These are phyloP conservation scores for Oreochromis tanganicae DNA, from an alignment of 2,113 vertebrate species.

Conservation along the genomic window DNA sequence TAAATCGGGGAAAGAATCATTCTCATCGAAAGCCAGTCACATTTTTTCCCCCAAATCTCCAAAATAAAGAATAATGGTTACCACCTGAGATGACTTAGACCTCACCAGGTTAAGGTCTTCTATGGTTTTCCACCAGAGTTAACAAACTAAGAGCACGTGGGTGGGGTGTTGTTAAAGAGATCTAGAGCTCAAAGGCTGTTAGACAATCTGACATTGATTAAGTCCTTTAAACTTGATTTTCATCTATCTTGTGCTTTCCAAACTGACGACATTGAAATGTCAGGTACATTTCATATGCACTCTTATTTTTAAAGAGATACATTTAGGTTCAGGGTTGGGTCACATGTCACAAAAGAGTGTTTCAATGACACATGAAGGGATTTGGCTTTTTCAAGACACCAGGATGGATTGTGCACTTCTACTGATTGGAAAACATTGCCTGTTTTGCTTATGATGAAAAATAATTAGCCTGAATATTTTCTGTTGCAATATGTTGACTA, in stretches of 20 bases:
- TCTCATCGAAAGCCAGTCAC: neutral
- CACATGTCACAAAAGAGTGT: neutral
- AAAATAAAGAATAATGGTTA: neutral
- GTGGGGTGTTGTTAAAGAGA: neutral
- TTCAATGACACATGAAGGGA: neutral
- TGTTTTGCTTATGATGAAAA: neutral
- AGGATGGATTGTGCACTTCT: neutral
- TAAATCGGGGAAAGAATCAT: neutral
- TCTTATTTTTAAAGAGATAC: neutral
- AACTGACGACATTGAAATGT: neutral
- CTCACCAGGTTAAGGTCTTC: neutral
- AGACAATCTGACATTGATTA: neutral
- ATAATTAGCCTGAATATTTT: neutral
- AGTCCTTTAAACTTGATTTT: neutral
- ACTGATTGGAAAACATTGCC: neutral
- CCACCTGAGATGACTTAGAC: neutral
- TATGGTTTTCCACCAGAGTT: neutral
- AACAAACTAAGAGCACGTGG: neutral
- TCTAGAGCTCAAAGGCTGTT: neutral
- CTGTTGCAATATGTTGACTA: neutral
- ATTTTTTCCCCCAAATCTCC: fast-evolving
- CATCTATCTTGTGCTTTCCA: neutral
- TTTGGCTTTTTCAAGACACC: neutral
- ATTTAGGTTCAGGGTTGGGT: neutral
- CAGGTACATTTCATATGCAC: neutral